Percentiles rank a stretch among this genome's conserved stretches.
These are phyloP conservation scores for Meliscaeva auricollis DNA, from an alignment of 2,888 invertebrate genomes.

Conservation along the genomic window DNA sequence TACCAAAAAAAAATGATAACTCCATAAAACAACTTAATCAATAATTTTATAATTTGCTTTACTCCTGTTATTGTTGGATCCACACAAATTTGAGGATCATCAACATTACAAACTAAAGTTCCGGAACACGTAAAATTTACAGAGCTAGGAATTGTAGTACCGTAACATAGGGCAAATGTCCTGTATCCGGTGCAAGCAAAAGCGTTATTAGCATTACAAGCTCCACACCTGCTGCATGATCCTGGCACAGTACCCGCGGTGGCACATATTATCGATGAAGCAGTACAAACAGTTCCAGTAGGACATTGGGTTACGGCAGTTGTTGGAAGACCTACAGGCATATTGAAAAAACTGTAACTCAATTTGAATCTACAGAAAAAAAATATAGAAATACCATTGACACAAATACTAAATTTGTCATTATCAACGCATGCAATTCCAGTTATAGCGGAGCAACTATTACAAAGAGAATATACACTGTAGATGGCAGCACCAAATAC, in stretches of 20 bases:
- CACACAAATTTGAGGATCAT: conserved; percentile 45
- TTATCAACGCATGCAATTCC: conserved; percentile 44
- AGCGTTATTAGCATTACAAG: background rate
- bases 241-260: background rate
- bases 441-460: conserved; percentile 51
- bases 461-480: conserved; percentile 31
- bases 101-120: conserved; percentile 32
- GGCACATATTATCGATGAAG: conserved; percentile 17
- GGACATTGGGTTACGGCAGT: conserved; percentile 22
- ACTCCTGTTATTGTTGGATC: conserved; percentile 31
- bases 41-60: background rate
- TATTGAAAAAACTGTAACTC: background rate
- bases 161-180: conserved; percentile 43
- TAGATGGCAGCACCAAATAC: conserved; percentile 26
- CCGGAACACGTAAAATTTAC: conserved; percentile 23
- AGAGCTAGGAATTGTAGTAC: background rate
- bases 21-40: background rate
- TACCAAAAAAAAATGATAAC: background rate
- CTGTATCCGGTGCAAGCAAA: conserved; percentile 47
- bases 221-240: conserved; percentile 34
- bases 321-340: conserved; percentile 31
- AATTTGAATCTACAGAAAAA: background rate
- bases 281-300: conserved; percentile 41
- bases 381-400: conserved; percentile 26
- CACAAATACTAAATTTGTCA: conserved; percentile 45